Percentiles rank a stretch among this genome's conserved stretches.
Evolutionary conservation across 2,113 vertebrate genomes (phyloP).

Genomic region (Daubentonia madagascariensis): DNA sequence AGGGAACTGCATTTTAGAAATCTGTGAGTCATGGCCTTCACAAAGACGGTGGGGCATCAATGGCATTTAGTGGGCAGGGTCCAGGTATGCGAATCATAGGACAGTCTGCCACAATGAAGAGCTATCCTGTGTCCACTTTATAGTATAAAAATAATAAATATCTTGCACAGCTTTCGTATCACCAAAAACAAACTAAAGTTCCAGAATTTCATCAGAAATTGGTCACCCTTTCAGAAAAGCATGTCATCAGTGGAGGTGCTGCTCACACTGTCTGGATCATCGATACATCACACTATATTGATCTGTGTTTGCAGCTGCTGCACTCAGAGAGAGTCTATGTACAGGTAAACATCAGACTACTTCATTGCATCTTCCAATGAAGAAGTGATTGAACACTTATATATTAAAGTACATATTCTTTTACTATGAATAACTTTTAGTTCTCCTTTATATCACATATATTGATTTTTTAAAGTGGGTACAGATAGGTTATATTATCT

Average conservation of each 20-base stretch:
- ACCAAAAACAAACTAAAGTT: not conserved
- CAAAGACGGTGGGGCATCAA: not conserved
- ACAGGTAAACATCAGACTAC: not conserved
- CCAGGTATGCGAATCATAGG: not conserved
- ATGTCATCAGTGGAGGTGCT: not conserved
- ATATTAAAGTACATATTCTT: not conserved
- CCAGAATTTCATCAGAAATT: not conserved
- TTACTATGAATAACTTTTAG: not conserved
- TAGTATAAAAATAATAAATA: not conserved
- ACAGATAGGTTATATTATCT: not conserved
- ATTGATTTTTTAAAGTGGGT: not conserved
- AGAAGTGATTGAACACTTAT: not conserved
- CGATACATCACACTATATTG: accelerated
- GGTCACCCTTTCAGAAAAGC: not conserved
- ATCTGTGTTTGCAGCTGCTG: not conserved
- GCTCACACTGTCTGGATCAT: not conserved
- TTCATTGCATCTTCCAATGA: not conserved
- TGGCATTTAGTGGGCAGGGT: not conserved
- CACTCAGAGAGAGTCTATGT: accelerated
- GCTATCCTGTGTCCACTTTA: not conserved
- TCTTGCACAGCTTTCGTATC: not conserved
- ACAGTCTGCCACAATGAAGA: not conserved
- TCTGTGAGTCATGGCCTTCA: not conserved
- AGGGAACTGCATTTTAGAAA: not conserved
- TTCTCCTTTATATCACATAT: not conserved